phyloP scores from a whole-genome alignment of 2,888 invertebrate species.

The Pogonocherus hispidulus region DNA sequence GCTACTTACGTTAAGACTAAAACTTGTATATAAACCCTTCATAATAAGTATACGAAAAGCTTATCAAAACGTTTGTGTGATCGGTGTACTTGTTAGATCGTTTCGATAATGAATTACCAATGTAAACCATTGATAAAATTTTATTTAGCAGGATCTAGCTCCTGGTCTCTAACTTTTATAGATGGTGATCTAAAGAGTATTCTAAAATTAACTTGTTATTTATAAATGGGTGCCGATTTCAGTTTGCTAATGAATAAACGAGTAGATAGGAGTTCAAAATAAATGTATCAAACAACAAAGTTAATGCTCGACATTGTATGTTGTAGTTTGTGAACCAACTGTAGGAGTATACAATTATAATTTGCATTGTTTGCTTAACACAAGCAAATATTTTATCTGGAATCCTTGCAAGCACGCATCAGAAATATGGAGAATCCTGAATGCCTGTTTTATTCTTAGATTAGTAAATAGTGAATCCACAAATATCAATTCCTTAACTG shows the following conservation, averaged over 20 bases:
- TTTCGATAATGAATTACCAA: too few relatives aligned
- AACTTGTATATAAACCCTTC: too few relatives aligned
- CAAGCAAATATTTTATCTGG: neutral
- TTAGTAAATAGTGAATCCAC: neutral
- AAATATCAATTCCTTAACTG: too few relatives aligned
- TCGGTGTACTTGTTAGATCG: too few relatives aligned
- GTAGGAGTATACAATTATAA: neutral
- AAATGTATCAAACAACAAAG: neutral
- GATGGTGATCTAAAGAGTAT: neutral
- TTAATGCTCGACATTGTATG: neutral
- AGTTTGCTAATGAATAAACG: neutral
- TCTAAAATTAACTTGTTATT: neutral
- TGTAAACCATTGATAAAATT: too few relatives aligned
- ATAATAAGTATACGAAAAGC: too few relatives aligned
- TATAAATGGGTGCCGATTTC: neutral
- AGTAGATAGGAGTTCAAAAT: neutral
- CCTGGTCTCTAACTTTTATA: too few relatives aligned
- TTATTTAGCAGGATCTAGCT: too few relatives aligned
- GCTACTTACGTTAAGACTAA: too few relatives aligned
- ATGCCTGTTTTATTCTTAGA: neutral
- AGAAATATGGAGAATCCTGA: neutral
- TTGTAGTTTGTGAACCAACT: neutral
- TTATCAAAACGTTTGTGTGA: too few relatives aligned
- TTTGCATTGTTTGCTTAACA: neutral
- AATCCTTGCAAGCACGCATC: neutral